Evolutionary conservation across 2,113 vertebrate species (phyloP).

Genomic region (Notiomystis cincta): DNA sequence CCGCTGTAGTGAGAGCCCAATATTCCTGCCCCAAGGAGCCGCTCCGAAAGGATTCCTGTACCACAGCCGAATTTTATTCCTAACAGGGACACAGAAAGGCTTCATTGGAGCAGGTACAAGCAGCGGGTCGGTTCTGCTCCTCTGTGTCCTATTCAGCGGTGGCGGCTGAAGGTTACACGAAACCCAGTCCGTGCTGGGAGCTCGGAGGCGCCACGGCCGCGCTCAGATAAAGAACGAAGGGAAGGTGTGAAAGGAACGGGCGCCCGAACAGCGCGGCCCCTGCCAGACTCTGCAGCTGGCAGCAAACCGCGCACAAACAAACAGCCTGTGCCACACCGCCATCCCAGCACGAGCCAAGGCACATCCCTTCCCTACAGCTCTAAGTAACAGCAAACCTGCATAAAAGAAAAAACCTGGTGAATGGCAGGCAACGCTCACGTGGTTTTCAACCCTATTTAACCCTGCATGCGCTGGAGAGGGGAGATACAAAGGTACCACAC

Average conservation of each 20-base stretch:
- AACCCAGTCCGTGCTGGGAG: background rate
- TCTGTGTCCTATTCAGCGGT: background rate
- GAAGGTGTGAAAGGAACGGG: background rate
- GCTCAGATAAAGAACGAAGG: background rate
- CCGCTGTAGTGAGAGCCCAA: slow-evolving; percentile 48
- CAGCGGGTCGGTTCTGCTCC: background rate
- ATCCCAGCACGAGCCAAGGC: background rate
- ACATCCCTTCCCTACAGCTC: background rate
- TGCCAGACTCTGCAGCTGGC: background rate
- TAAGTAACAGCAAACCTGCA: background rate
- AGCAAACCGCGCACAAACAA: background rate
- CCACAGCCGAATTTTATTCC: background rate
- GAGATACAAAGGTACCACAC: background rate
- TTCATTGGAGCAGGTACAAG: background rate
- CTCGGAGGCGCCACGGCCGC: background rate
- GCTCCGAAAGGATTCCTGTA: slow-evolving; percentile 19
- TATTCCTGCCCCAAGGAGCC: slow-evolving; percentile 55
- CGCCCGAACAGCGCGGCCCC: background rate
- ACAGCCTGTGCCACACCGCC: background rate
- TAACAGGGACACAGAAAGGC: background rate
- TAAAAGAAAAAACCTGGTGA: background rate
- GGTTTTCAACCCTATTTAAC: background rate
- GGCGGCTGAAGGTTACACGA: background rate
- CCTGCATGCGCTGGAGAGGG: background rate
- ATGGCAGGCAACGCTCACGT: background rate